Percentiles rank a stretch among this genome's conserved stretches.
Conservation (phyloP, 2,888 invertebrate genomes). For the Megastigmus dorsalis region DNA sequence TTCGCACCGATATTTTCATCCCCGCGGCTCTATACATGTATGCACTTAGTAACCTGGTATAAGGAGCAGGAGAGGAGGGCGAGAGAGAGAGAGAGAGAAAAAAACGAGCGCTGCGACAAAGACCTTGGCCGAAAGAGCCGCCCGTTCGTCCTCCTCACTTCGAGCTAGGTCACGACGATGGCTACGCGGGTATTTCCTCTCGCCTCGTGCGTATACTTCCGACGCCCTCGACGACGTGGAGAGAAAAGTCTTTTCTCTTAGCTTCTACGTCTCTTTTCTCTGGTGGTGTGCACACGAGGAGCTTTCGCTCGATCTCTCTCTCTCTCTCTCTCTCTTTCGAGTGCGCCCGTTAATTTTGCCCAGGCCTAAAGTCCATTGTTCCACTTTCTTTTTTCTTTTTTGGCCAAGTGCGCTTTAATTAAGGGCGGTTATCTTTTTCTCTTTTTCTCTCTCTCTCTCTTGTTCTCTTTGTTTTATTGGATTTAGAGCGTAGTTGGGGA, state of each 20-base stretch:
- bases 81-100: background rate
- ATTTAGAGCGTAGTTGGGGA: no score
- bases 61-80: background rate
- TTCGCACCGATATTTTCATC: background rate
- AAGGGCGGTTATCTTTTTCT: background rate
- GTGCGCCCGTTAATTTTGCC: no score
- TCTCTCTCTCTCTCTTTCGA: background rate
- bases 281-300: no score
- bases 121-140: slow-evolving; percentile 36
- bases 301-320: no score
- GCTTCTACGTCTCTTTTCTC: background rate
- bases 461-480: background rate
- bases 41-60: no score
- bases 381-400: background rate
- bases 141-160: background rate
- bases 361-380: no score
- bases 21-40: background rate
- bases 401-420: background rate
- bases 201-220: no score
- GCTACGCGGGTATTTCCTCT: no score
- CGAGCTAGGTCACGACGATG: no score
- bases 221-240: no score
- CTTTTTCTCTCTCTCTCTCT: background rate
- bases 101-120: background rate
- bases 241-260: no score